These are phyloP conservation scores for Hiodon alosoides DNA, from an alignment of 2,113 vertebrate species.

Conservation along the genomic window DNA sequence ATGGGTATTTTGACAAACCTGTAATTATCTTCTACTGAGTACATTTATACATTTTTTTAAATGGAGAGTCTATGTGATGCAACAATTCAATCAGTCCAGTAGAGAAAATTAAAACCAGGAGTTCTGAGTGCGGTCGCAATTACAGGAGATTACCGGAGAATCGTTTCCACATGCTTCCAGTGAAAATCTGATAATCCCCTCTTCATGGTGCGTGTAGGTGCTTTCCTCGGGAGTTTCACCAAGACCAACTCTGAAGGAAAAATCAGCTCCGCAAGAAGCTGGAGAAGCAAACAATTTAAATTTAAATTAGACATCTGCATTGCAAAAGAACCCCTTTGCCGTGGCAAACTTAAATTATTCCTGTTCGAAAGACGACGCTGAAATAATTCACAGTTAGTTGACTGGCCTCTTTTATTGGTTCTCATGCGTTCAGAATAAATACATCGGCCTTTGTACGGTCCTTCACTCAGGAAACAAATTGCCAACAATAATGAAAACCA, in stretches of 20 bases:
- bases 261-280: conserved; percentile 5
- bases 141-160: conserved; percentile 79
- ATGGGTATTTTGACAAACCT: conserved; percentile 80
- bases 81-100: conserved; percentile 76
- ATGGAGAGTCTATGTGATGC: conserved; percentile 68
- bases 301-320: no score
- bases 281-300: conserved; percentile 30
- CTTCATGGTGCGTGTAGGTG: conserved; percentile 74
- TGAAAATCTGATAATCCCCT: conserved; percentile 75
- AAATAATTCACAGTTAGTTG: no score
- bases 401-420: no score
- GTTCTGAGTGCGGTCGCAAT: conserved; percentile 80
- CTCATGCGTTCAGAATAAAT: no score
- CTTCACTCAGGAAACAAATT: no score
- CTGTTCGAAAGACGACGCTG: no score
- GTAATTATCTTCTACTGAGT: conserved; percentile 78
- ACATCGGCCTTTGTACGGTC: no score
- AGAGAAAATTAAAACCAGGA: conserved; percentile 80
- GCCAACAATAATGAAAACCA: no score
- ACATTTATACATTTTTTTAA: conserved; percentile 56
- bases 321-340: no score
- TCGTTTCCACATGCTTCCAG: conserved; percentile 81
- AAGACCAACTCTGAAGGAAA: conserved; percentile 20
- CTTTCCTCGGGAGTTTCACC: conserved; percentile 68
- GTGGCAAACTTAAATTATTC: no score